Base-by-base conservation (phyloP, 2,888 invertebrate genomes). In the Aethes cnicana region DNA sequence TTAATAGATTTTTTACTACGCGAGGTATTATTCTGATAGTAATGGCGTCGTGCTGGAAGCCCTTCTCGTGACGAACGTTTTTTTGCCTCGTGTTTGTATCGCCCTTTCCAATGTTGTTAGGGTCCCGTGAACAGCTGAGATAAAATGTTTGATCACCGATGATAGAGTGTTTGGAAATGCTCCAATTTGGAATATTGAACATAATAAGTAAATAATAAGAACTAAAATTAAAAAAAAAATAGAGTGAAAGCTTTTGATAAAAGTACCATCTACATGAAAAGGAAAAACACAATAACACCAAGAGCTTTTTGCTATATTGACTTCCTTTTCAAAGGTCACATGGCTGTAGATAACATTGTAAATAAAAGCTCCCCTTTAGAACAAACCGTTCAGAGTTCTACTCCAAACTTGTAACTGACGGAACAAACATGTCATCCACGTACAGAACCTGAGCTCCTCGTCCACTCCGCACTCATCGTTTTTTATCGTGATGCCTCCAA, bases 21-120 rank as follows among this genome's bases (percentile, higher is more conserved):
- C 12, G 33, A 33, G 35, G 33, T 50, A 54, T 61, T 47, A 58
- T 53, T 61, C 55, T 58, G 49, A 42, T 46, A 55, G 53, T 72
- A 70, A 72, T 72, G 76, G 74, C 67, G 70, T 73, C 77, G 73
- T 80, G 77, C 71, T 81, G 79, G 75, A 73, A 71, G 64, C 73
- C 69, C 70, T 79, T 68, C 63, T 74, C 76, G 74, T 78, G 79
- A 77, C 75, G 64, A 69, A 62, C 66, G 64, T 63, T 63, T 58
- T 64, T 77, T 76, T 82, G 80, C 53, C 54, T 55, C 48, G 58
- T 55, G 56, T 59, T 66, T 63, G 66, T 66, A 64, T 68, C 64
- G 71, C 64, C 68, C 67, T 73, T 73, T 77, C 72, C 72, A 70
- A 74, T 69, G 71, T 57, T 53, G 43, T 52, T 52, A 46, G 52